phyloP scores from a whole-genome alignment of 2,888 invertebrate genomes.

The Vanessa cardui region DNA sequence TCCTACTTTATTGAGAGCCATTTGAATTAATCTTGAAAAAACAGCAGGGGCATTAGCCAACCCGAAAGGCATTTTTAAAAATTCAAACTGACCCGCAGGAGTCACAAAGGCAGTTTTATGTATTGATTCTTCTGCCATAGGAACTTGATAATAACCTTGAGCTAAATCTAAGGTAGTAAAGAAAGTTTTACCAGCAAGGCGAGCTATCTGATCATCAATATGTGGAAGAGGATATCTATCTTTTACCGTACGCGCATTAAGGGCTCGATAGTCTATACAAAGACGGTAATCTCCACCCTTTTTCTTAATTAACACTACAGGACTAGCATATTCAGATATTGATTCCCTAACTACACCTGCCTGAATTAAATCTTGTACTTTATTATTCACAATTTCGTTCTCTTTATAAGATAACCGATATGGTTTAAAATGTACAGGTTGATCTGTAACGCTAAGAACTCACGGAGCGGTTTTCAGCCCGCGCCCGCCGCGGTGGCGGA shows the following conservation, averaged over 20 bases:
- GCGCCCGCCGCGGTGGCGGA: too few relatives aligned
- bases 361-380: too few relatives aligned
- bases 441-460: too few relatives aligned
- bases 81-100: conserved; percentile 12
- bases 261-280: too few relatives aligned
- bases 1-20: background rate
- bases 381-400: background rate
- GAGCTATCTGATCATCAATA: conserved; percentile 28
- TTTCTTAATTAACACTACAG: too few relatives aligned
- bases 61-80: conserved; percentile 27
- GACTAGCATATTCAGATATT: too few relatives aligned
- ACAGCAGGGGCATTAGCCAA: conserved; percentile 19
- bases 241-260: background rate
- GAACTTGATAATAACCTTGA: conserved; percentile 27
- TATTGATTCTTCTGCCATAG: conserved; percentile 14
- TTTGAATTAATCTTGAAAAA: background rate
- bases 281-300: too few relatives aligned
- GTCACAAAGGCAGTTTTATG: conserved; percentile 28
- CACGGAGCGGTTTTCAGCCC: too few relatives aligned
- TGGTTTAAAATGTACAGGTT: background rate
- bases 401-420: conserved; percentile 1
- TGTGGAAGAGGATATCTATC: conserved; percentile 37
- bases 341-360: too few relatives aligned
- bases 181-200: conserved; percentile 8
- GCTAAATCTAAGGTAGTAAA: conserved; percentile 25